Evolutionary conservation across 64 coral and sea anemone species (phyloP), one percentile per base, ranked within the genome.

Genomic region (Actinia tenebrosa): DNA sequence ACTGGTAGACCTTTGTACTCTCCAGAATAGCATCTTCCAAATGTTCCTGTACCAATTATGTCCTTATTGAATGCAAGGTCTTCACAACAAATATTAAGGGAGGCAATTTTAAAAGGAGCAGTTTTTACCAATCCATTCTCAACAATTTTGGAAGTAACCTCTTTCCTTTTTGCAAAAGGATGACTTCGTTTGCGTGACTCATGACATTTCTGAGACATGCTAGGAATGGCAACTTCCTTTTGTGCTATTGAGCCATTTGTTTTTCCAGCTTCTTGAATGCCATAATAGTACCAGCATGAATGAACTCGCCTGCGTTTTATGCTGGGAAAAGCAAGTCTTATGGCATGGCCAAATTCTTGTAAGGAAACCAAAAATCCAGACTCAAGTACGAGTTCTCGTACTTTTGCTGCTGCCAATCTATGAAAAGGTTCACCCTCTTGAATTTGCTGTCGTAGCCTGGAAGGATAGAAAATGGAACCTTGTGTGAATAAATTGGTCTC

Each of bases 1-100:
- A 79, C 84, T 37, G 87, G 63, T 14, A 89, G 11, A 3, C 45
- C 37, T 85, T 93, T 88, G 5, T 93, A 89, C 0, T 9, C 63
- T 86, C 91, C 87, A 26, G 91, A 64, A 85, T 86, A 16, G 23
- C 87, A 93, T 44, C 63, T 85, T 46, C 91, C 91, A 93, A 93
- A 93, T 11, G 91, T 89, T 45, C 91, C 91, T 87, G 86, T 54
- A 91, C 85, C 89, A 62, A 87, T 80, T 1, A 64, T 20, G 22
- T 62, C 23, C n/a, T 80, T 1, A 20, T 19, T 56, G 45, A 80
- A 87, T 17, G 27, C 19, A 60, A 89, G 88, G 20, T 86, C 75
- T 68, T 53, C 78, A 68, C 19, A 44, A 82, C 75, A 62, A 43
- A 91, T 79, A 64, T 87, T 91, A 4, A 91, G 30, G 43, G 71